Percentiles rank a stretch among this genome's conserved stretches.
phyloP scores from a whole-genome alignment of 1,140 invertebrate species.

The Caenorhabditis brenneri region DNA sequence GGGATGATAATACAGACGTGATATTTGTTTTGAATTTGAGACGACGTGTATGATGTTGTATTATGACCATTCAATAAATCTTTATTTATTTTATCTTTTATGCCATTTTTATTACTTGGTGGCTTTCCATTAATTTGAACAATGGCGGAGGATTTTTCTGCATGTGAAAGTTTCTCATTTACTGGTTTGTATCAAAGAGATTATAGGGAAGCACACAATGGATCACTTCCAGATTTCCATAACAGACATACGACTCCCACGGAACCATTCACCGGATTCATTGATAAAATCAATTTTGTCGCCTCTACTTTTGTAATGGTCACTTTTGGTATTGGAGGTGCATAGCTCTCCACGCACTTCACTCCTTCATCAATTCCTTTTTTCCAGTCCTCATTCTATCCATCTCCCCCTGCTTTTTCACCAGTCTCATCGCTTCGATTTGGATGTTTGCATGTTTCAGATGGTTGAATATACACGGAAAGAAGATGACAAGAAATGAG shows the following conservation, averaged over 20 bases:
- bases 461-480: background rate
- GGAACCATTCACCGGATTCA: background rate
- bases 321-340: background rate
- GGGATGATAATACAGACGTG: background rate
- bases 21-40: background rate
- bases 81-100: background rate
- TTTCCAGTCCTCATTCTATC: background rate
- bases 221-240: background rate
- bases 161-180: background rate
- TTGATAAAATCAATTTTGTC: background rate
- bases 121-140: too few relatives aligned
- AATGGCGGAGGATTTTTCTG: too few relatives aligned
- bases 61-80: background rate
- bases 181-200: background rate
- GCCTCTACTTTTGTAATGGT: background rate
- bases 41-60: background rate
- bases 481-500: conserved; percentile 13
- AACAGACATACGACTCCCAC: background rate
- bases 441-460: background rate
- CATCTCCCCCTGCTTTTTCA: background rate
- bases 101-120: background rate
- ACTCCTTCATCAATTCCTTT: background rate
- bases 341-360: background rate
- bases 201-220: background rate
- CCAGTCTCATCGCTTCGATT: background rate